These are phyloP conservation scores for Camponotus vicinus DNA, from an alignment of 1,140 invertebrate genomes.

Conservation along the genomic window DNA sequence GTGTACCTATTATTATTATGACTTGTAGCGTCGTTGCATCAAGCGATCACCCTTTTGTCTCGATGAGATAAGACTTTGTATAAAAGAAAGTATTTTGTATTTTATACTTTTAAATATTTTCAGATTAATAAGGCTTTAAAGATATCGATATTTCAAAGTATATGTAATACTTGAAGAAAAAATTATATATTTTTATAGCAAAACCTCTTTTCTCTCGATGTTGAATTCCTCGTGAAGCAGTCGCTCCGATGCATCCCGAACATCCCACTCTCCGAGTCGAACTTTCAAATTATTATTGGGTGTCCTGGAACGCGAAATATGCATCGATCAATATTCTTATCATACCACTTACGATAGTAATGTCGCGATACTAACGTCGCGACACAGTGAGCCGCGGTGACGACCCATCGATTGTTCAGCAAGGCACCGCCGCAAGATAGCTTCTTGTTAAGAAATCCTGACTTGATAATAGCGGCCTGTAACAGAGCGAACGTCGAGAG, in stretches of 20 bases:
- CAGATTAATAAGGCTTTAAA: background rate
- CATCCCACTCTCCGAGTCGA: constrained; percentile 96
- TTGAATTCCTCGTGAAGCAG: constrained; percentile 95
- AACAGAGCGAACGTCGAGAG: constrained; percentile 53
- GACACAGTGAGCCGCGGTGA: constrained; percentile 96
- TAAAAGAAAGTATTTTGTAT: background rate
- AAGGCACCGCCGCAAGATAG: constrained; percentile 96
- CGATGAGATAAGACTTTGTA: background rate
- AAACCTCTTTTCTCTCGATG: constrained; percentile 95
- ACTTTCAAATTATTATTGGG: constrained; percentile 95
- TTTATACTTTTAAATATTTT: background rate
- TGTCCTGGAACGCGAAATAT: constrained; percentile 86
- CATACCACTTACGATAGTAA: background rate
- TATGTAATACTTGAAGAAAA: constrained; percentile 17
- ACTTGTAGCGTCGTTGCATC: constrained; percentile 9
- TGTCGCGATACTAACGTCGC: constrained; percentile 90
- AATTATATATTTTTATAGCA: constrained; percentile 76
- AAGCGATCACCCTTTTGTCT: background rate
- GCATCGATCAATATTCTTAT: constrained; percentile 65
- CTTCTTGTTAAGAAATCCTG: constrained; percentile 95
- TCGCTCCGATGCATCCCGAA: constrained; percentile 93
- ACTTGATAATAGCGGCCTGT: constrained; percentile 95
- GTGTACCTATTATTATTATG: constrained; percentile 87
- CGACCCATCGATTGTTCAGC: constrained; percentile 95
- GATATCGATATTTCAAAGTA: background rate